Evolutionary conservation across 2,888 invertebrate species (phyloP).

Genomic region (Caradrina clavipalpis): DNA sequence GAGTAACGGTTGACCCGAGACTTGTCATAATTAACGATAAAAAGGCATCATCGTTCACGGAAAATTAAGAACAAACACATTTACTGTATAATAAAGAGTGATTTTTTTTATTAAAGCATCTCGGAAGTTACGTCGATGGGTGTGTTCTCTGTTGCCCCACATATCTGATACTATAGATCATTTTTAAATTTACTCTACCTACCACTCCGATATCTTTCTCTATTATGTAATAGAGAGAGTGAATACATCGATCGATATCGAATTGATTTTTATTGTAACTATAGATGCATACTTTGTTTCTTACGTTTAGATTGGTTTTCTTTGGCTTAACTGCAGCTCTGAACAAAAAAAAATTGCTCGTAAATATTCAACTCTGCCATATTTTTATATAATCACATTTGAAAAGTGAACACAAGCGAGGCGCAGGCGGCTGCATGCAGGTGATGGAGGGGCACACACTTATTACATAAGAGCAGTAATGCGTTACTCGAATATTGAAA

Average conservation of each 20-base stretch:
- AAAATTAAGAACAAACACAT: not conserved
- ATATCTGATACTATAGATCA: too few relatives aligned
- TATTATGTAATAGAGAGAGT: not conserved
- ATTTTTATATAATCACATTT: constrained; percentile 25
- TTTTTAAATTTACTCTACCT: too few relatives aligned
- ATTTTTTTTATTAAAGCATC: not conserved
- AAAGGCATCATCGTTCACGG: not conserved
- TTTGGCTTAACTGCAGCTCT: not conserved
- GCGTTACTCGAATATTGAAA: too few relatives aligned
- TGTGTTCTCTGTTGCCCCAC: too few relatives aligned
- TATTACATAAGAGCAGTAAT: too few relatives aligned
- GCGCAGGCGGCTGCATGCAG: not conserved
- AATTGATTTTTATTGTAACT: not conserved
- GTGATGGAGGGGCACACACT: too few relatives aligned
- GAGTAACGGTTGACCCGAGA: constrained; percentile 19
- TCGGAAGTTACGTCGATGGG: not conserved
- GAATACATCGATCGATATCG: not conserved
- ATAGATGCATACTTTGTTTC: not conserved
- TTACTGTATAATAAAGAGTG: not conserved
- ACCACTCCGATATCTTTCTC: too few relatives aligned
- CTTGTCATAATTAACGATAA: not conserved
- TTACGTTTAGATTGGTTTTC: not conserved
- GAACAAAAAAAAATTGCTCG: too few relatives aligned
- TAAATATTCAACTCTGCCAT: constrained; percentile 4
- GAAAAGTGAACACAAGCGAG: constrained; percentile 22